Evolutionary conservation across 2,797 vertebrate species (phyloP).

Genomic region (Sebastes itinus): DNA sequence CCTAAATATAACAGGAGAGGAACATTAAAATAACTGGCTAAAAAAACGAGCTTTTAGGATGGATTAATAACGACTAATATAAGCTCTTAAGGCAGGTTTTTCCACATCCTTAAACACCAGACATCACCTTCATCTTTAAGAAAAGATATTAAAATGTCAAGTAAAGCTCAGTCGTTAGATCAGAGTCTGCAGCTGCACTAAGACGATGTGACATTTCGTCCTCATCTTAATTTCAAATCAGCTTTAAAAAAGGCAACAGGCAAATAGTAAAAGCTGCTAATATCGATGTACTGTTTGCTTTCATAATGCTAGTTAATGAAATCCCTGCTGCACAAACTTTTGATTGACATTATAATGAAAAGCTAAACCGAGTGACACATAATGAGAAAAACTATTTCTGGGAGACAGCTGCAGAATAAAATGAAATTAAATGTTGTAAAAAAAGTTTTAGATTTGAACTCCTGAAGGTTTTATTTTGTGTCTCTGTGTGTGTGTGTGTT

Average conservation of each 20-base stretch:
- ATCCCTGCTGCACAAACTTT: neutral
- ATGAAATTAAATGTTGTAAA: neutral
- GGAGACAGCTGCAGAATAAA: neutral
- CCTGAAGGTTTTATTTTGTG: neutral
- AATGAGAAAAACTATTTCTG: neutral
- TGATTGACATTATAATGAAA: constrained; percentile 31
- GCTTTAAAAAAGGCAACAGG: neutral
- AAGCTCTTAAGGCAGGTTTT: neutral
- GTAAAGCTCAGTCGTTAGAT: neutral
- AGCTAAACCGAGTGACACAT: neutral
- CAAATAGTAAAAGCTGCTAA: neutral
- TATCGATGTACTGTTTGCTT: neutral
- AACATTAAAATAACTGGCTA: neutral
- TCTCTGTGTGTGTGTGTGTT: constrained; percentile 25
- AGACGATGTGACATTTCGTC: constrained; percentile 10
- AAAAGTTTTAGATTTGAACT: neutral
- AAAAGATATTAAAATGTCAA: constrained; percentile 7
- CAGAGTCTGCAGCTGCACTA: neutral
- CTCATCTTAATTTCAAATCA: neutral
- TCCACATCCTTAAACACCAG: neutral
- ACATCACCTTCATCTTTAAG: neutral
- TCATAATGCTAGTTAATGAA: neutral
- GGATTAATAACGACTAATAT: neutral
- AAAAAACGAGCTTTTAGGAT: neutral
- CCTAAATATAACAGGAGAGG: neutral